Evolutionary conservation across 2,113 vertebrate species (phyloP), one percentile per base, ranked within the genome.

Genomic region (Colius striatus): DNA sequence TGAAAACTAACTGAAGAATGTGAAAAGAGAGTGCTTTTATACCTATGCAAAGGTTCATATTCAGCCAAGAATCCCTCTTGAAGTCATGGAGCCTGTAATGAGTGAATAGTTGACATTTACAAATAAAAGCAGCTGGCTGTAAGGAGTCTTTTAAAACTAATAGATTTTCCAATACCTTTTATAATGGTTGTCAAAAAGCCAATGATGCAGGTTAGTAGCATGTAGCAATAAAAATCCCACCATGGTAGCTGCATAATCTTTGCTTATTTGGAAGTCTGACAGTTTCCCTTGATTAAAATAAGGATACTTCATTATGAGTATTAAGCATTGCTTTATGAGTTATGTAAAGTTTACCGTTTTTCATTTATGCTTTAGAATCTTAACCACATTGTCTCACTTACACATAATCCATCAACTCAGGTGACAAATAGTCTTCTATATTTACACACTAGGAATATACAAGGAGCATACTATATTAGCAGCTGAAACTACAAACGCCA

Each of bases 351-450:
- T 97, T 97, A 95, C 85, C 76, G 71, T 79, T 98, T 98, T 97
- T 95, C 97, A 97, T 98, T 97, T 98, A 90, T 98, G 98, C 95
- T 97, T 97, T 95, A 98, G 97, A 98, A 98, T 97, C 96, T 98
- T 97, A 98, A 98, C 97, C 96, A 95, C 98, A 98, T 98, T 98
- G 98, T 98, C 98, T 98, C 98, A 97, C 98, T 99, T 98, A 97
- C 92, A 96, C 89, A 97, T 98, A 98, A 99, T 98, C 98, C 98
- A 99, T 98, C 98, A 98, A 96, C 97, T 95, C 96, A 98, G 98
- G 98, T 99, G 98, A 98, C 98, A 99, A 99, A 99, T 99, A 99
- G 97, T 98, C 97, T 98, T 98, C 99, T 99, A 99, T 98, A 99
- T 99, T 99, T 99, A 98, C 98, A 95, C 93, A 83, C 81, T 51